Evolutionary conservation across 2,797 vertebrate genomes (phyloP).

Genomic region (Pelodytes ibericus): DNA sequence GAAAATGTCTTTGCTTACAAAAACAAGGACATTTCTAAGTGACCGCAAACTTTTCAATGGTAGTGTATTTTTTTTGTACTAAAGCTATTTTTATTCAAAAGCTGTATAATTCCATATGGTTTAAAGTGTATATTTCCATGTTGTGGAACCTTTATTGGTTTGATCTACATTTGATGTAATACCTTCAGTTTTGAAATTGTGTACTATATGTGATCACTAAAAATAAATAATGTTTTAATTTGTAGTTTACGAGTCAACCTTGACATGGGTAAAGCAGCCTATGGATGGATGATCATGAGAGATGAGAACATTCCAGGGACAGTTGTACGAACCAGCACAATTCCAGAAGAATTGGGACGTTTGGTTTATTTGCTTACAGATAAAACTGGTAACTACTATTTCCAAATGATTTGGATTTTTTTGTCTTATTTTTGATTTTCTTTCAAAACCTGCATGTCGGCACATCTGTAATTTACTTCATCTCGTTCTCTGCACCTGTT

Average conservation of each 20-base stretch:
- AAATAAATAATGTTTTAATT: conserved; percentile 55
- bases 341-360: conserved; percentile 94
- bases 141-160: background rate
- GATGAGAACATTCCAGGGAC: conserved; percentile 95
- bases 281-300: conserved; percentile 97
- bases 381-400: conserved; percentile 86
- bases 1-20: no score
- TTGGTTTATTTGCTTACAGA: conserved; percentile 94
- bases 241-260: conserved; percentile 93
- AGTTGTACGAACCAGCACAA: conserved; percentile 96
- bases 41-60: no score
- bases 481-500: no score
- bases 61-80: no score
- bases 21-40: no score
- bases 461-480: no score
- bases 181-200: background rate
- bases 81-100: no score
- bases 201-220: background rate
- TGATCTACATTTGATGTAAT: background rate
- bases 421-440: no score
- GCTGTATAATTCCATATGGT: background rate
- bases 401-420: no score
- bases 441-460: no score
- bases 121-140: background rate
- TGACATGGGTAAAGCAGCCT: conserved; percentile 97